phyloP scores from a whole-genome alignment of 1,140 invertebrate species.

The Phymorhynchus buccinoides region DNA sequence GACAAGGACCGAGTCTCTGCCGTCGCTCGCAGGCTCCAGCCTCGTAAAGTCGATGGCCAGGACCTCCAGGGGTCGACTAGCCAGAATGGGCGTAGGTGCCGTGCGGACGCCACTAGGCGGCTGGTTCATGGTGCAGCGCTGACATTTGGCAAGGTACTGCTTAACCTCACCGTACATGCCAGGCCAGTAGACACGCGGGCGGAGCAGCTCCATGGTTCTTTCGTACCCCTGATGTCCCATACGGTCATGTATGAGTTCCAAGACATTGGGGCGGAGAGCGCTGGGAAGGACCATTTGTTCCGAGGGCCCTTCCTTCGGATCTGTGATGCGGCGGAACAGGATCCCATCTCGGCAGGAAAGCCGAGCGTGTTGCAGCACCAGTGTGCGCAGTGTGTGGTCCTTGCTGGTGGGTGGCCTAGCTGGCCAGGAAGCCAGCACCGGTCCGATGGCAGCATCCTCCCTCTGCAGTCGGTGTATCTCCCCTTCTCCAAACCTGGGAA shows the following conservation, averaged over 20 bases:
- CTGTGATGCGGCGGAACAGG: background rate
- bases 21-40: too few species aligned
- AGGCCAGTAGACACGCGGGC: conserved; percentile 31
- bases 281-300: conserved; percentile 38
- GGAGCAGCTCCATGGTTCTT: conserved; percentile 34
- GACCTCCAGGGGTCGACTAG: too few species aligned
- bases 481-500: background rate
- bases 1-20: too few species aligned
- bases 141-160: conserved; percentile 29
- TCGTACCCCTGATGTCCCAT: conserved; percentile 46
- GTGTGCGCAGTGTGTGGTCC: background rate
- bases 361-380: background rate
- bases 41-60: too few species aligned
- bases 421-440: background rate
- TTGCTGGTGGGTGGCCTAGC: background rate
- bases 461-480: background rate
- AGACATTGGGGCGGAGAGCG: conserved; percentile 31
- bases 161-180: background rate
- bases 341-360: background rate
- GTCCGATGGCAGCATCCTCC: background rate
- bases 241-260: conserved; percentile 40
- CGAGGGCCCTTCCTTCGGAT: too few species aligned
- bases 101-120: too few species aligned
- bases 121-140: too few species aligned
- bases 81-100: too few species aligned